Conservation (phyloP, 2,888 invertebrate species). For the Platypus cylindrus region DNA sequence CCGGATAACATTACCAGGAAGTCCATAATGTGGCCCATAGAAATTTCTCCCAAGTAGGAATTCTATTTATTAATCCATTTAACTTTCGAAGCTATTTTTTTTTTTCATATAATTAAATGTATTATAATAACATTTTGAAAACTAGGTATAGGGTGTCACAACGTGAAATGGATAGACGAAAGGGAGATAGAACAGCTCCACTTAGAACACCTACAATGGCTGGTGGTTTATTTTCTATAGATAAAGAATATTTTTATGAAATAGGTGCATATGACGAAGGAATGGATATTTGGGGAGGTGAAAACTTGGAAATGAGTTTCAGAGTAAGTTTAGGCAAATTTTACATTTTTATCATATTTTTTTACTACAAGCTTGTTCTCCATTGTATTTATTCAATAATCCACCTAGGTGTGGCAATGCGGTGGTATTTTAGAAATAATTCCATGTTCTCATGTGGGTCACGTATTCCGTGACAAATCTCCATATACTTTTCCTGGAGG, state of each 20-base stretch:
- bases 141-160: constrained; percentile 94
- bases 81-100: no score
- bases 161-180: constrained; percentile 87
- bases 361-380: background rate
- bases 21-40: no score
- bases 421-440: constrained; percentile 90
- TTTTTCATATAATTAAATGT: no score
- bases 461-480: constrained; percentile 95
- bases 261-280: constrained; percentile 97
- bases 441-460: constrained; percentile 92
- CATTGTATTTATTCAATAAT: background rate
- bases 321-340: constrained; percentile 45
- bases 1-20: no score
- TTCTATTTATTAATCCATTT: no score
- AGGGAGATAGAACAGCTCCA: constrained; percentile 85
- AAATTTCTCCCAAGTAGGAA: no score
- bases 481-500: constrained; percentile 99
- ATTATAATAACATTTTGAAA: no score
- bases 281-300: constrained; percentile 99
- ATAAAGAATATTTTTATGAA: constrained; percentile 93
- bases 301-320: constrained; percentile 91
- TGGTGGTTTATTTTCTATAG: constrained; percentile 90
- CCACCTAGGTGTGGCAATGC: constrained; percentile 83
- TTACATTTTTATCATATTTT: background rate
- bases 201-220: constrained; percentile 97